Percentiles rank a stretch among this genome's conserved stretches.
phyloP scores from a whole-genome alignment of 2,797 vertebrate genomes.

The Acipenser oxyrinchus region DNA sequence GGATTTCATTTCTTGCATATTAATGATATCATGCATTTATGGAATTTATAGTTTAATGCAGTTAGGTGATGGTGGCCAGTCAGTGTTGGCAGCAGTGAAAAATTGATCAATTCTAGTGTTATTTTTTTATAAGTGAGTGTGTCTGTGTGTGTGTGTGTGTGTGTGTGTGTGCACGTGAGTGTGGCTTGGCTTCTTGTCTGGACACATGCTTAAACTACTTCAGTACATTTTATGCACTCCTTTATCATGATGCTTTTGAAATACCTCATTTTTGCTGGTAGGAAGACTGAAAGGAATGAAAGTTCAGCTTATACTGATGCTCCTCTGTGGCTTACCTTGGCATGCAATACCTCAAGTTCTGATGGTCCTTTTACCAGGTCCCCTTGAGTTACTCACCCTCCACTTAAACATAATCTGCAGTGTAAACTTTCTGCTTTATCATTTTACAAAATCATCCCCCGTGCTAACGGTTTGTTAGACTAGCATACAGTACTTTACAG shows the following conservation, averaged over 20 bases:
- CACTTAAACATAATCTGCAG: neutral
- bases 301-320: neutral
- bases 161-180: conserved; percentile 5
- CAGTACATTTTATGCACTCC: conserved; percentile 18
- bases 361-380: neutral
- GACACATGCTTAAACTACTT: conserved; percentile 9
- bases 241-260: conserved; percentile 7
- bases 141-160: conserved; percentile 6
- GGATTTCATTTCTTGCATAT: neutral
- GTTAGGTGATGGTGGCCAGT: conserved; percentile 4
- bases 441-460: too few relatives aligned
- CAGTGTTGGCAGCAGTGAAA: conserved; percentile 16
- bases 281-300: too few relatives aligned
- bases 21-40: conserved; percentile 13
- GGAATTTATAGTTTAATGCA: conserved; percentile 8
- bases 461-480: too few relatives aligned
- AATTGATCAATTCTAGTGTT: conserved; percentile 7
- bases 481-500: too few relatives aligned
- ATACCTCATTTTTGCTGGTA: conserved; percentile 9
- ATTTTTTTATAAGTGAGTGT: conserved; percentile 7
- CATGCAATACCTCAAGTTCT: neutral
- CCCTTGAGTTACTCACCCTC: neutral
- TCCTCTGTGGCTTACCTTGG: neutral
- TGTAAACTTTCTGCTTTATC: neutral
- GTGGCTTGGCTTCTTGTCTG: conserved; percentile 18